Conservation (phyloP, 2,113 vertebrate species). For the Salvelinus namaycush region DNA sequence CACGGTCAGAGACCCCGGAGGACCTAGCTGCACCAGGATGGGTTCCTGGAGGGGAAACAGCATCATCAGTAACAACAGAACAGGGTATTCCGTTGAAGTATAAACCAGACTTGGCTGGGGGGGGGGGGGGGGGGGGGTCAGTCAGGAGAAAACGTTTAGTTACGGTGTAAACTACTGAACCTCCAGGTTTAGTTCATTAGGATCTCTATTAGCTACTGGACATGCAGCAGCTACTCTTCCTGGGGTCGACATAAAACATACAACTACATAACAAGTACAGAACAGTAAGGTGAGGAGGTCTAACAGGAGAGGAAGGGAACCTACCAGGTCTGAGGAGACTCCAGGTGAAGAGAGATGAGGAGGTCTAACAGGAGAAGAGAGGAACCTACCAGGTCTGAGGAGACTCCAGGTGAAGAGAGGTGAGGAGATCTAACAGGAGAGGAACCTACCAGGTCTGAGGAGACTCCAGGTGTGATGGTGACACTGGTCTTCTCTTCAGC, state of each 20-base stretch:
- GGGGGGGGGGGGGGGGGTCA: no score
- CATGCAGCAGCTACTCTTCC: no score
- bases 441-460: slow-evolving; percentile 64
- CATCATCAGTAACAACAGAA: slow-evolving; percentile 7
- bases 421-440: neutral
- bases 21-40: slow-evolving; percentile 80
- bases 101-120: no score
- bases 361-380: neutral
- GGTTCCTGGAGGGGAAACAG: slow-evolving; percentile 75
- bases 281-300: neutral
- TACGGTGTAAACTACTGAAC: no score
- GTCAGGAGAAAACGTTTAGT: no score
- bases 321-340: no score
- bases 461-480: slow-evolving; percentile 71
- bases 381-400: neutral
- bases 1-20: slow-evolving; percentile 86
- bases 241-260: no score
- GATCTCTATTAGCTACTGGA: no score
- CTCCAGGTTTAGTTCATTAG: no score
- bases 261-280: no score
- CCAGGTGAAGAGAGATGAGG: no score
- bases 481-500: slow-evolving; percentile 74
- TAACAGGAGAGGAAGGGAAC: no score
- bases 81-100: neutral
- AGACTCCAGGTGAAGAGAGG: neutral